These are phyloP conservation scores for Philotrypesis tridentata DNA, from an alignment of 1,140 invertebrate genomes.

Conservation along the genomic window DNA sequence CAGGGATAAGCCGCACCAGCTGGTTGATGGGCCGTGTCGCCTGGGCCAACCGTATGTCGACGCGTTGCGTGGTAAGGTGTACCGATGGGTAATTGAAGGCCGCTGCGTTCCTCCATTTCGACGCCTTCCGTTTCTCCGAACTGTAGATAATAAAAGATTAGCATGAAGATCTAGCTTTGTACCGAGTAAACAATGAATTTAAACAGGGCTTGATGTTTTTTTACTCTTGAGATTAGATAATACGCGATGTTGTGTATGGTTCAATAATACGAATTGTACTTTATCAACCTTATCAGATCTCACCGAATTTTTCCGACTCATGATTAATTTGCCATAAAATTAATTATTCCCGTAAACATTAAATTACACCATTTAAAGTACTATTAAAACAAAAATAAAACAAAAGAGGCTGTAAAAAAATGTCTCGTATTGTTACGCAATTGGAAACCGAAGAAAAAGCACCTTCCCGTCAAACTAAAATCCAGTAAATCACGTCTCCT, in stretches of 20 bases:
- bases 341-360: too few species aligned
- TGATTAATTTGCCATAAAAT: too few species aligned
- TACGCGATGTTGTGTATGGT: background rate
- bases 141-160: conserved; percentile 62
- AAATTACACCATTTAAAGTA: too few species aligned
- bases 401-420: background rate
- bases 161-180: background rate
- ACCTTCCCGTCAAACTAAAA: background rate
- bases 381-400: background rate
- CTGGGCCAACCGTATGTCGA: conserved; percentile 94
- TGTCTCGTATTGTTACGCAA: background rate
- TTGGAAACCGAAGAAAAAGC: background rate
- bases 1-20: conserved; percentile 65
- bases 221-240: background rate
- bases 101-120: conserved; percentile 75
- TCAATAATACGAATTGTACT: background rate
- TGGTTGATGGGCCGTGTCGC: conserved; percentile 86
- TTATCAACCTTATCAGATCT: background rate
- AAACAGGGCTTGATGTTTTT: background rate
- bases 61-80: conserved; percentile 76
- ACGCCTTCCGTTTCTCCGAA: conserved; percentile 79
- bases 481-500: background rate
- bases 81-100: conserved; percentile 65
- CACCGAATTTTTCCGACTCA: background rate
- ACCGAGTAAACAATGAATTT: background rate